Evolutionary conservation across 2,888 invertebrate species (phyloP), one percentile per base, ranked within the genome.

Genomic region (Chouioia cunea): DNA sequence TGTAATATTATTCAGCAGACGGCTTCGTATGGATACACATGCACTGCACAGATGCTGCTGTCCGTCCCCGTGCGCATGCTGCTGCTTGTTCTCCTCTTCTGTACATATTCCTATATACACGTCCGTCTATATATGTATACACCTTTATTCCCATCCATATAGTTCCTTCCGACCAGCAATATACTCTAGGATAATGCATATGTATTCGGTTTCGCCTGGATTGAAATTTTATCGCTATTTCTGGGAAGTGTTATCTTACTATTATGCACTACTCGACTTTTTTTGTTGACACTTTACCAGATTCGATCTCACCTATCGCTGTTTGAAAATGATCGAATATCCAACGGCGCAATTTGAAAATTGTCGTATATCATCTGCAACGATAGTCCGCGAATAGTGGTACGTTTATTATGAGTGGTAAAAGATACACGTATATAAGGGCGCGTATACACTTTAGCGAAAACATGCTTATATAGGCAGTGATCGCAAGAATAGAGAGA

Each of bases 1-100:
- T 83, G 82, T 85, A 85, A 85, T 85, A 84, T 85, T 85, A 85
- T 85, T 85, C 85, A 83, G 79, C 84, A 81, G 83, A 83, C 84
- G 79, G 84, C 83, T 83, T 84, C 14, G 67, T 82, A 84, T 83
- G 83, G 83, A 83, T 84, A 83, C 23, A 46, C 53, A 36, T 56
- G 78, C 79, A 80, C 77, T 78, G 81, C 83, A 82, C 85, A 85
- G 85, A 85, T 85, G 85, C 83, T 80, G 74, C 73, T 63, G 71
- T 54, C 66, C 63, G 66, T 59, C 59, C 62, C 62, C 48, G 75
- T 74, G 76, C 77, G 77, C 80, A n/a, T 81, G 80, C 79, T 73
- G 71, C 53, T 46, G 74, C 72, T 59, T 36, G 36, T 36, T 36
- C 36, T 3, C 36, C 36, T 36, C 36, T 36, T 12, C 12, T 6